Evolutionary conservation across 2,888 invertebrate species (phyloP).

Genomic region (Pammene aurita): DNA sequence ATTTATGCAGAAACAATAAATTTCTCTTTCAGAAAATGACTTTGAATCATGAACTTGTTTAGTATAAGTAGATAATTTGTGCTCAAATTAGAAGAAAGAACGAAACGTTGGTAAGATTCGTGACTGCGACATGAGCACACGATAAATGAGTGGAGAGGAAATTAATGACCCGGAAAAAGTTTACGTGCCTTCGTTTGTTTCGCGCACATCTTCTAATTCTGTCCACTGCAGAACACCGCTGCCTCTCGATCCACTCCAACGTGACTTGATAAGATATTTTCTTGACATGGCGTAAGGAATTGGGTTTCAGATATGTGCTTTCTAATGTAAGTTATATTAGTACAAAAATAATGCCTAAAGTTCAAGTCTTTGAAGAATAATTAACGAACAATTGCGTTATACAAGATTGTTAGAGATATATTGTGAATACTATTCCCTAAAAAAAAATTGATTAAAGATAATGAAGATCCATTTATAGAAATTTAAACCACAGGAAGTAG

Average conservation of each 20-base stretch:
- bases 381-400: too few relatives aligned
- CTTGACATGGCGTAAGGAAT: not conserved
- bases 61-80: conserved; percentile 25
- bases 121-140: conserved; percentile 45
- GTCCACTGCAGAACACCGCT: conserved; percentile 14
- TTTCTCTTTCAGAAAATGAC: too few relatives aligned
- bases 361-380: too few relatives aligned
- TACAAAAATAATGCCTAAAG: not conserved
- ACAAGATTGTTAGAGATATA: too few relatives aligned
- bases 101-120: conserved; percentile 37
- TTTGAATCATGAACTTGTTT: not conserved
- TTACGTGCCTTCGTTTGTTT: conserved; percentile 55
- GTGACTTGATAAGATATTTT: conserved; percentile 5
- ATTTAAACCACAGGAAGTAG: too few relatives aligned
- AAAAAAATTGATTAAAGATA: too few relatives aligned
- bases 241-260: conserved; percentile 10
- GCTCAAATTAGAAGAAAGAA: conserved; percentile 22
- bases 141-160: conserved; percentile 64
- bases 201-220: conserved; percentile 41
- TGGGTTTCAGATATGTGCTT: not conserved
- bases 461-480: too few relatives aligned
- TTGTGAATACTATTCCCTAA: too few relatives aligned
- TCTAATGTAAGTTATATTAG: not conserved
- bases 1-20: too few relatives aligned
- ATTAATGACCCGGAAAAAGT: conserved; percentile 67